Percentiles rank a stretch among this genome's conserved stretches.
These are phyloP conservation scores for Parnassius mnemosyne DNA, from an alignment of 2,888 invertebrate genomes.

Conservation along the genomic window DNA sequence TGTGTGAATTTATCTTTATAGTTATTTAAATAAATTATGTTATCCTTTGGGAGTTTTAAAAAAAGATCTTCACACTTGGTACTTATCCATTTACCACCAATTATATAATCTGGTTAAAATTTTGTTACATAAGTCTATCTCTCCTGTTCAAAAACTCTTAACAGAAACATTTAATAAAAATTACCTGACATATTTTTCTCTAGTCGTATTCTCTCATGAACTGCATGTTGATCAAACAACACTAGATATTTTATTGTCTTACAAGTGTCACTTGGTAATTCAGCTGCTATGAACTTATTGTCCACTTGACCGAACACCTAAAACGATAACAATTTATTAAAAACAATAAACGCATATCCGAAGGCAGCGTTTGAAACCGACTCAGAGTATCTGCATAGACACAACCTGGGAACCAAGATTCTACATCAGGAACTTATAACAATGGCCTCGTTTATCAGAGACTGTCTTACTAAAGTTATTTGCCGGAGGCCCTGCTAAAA, in stretches of 20 bases:
- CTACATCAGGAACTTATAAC: too few relatives aligned
- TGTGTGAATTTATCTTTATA: conserved; percentile 76
- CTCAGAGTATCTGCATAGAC: too few relatives aligned
- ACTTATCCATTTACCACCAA: conserved; percentile 58
- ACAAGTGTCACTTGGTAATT: conserved; percentile 44
- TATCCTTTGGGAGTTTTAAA: conserved; percentile 61
- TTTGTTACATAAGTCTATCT: too few relatives aligned
- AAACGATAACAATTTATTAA: conserved; percentile 20
- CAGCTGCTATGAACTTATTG: conserved; percentile 84
- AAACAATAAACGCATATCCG: too few relatives aligned
- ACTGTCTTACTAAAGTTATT: too few relatives aligned
- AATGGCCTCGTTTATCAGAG: too few relatives aligned
- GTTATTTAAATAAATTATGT: conserved; percentile 76
- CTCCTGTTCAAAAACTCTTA: too few relatives aligned
- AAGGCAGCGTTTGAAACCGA: too few relatives aligned
- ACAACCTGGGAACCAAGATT: too few relatives aligned
- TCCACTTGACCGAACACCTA: conserved; percentile 88
- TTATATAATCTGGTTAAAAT: conserved; percentile 64
- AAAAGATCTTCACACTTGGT: conserved; percentile 47
- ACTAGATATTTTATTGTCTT: conserved; percentile 61
- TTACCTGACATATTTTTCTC: conserved; percentile 84
- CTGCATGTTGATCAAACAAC: conserved; percentile 93
- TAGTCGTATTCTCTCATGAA: conserved; percentile 89
- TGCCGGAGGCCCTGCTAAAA: too few relatives aligned
- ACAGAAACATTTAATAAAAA: neutral